Base-by-base conservation (phyloP, 1,140 invertebrate genomes). In the Panagrolaimus sp. region DNA sequence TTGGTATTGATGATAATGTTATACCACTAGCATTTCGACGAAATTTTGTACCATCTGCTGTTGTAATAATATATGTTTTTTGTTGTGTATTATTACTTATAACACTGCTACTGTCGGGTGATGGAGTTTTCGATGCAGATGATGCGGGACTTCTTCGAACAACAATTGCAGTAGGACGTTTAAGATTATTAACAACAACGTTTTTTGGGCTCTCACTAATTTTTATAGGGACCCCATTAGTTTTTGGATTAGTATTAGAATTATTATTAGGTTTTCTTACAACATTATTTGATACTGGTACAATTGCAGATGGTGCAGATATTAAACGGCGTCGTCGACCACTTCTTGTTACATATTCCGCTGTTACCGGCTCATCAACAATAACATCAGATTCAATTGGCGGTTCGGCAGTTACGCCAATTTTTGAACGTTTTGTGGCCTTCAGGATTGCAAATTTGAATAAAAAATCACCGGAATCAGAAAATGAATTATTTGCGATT, bases 61-160 rank as follows among this genome's bases (percentile, higher is more conserved):
- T 69, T 16, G 63, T 47, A 20, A 69, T 69, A n/a, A 69, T 53
- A 43, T 46, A 69, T 20, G 67, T 69, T 48, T 53, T 46, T 14
- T 65, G 57, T 57, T 14, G 51, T n/a, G 11, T 25, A 20, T 57
- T 20, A 57, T 16, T 57, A 57, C 20, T n/a, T n/a, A n/a, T n/a
- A n/a, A n/a, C n/a, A n/a, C n/a, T 27, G 9, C 20, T 25, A 7
- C 31, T 38, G 7, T 38, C 31, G 7, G 31, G 31, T 38, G 31
- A 38, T 38, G 31, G 31, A 38, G 31, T 38, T 38, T 38, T 38
- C 11, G 51, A 25, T 16, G 51, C 51, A 25, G 27, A 20, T 11
- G 67, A 16, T 20, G 23, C 67, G 9, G 67, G 67, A 46, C 43
- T 48, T 11, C 67, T 66, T 65, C 67, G 67, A 44, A 69, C 42